Base-by-base conservation (phyloP, 2,797 vertebrate genomes). In the Hoplostethus mediterraneus region DNA sequence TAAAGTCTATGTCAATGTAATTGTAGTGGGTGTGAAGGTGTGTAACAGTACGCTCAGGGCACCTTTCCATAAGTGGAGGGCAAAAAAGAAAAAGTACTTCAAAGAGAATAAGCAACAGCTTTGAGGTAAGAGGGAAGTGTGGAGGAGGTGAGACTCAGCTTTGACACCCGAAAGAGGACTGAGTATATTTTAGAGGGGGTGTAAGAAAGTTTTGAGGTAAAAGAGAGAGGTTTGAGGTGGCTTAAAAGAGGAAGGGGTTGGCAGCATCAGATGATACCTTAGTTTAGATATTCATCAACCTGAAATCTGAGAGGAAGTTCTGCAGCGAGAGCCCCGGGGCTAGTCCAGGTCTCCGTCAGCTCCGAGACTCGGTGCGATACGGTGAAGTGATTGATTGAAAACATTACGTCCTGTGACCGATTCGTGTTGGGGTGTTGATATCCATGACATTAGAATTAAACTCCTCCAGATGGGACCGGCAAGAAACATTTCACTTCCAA, bases 401-500 rank as follows among this genome's bases (percentile, higher is more conserved):
- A 69, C 56, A 58, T 67, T 38, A 63, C 38, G 51, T 61, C 51
- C 63, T 54, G 57, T 77, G 58, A 63, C 60, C 30, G 45, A 63
- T 63, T 63, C 33, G 6, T 30, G 33, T 14, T 17, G 7, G 61
- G 48, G 16, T 51, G 47, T 83, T 84, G 69, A 74, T 78, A 71
- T 75, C 76, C 82, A 45, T 78, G 63, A 78, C 73, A 86, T 81
- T 54, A 44, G 40, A 76, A 73, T 82, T 77, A 17, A 71, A 84
- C 17, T 77, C 57, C 36, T 61, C 53, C 71, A 87, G 79, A 86
- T 75, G 67, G 45, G 10, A 10, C 52, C 31, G 5, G 60, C n/a
- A 4, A 31, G 14, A 71, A 82, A 66, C 80, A 89, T 45, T 61
- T 84, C 76, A 59, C 81, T 82, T 87, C 62, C 57, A 86, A 84